Base-by-base conservation (phyloP, 2,113 vertebrate genomes). In the Laterallus jamaicensis region DNA sequence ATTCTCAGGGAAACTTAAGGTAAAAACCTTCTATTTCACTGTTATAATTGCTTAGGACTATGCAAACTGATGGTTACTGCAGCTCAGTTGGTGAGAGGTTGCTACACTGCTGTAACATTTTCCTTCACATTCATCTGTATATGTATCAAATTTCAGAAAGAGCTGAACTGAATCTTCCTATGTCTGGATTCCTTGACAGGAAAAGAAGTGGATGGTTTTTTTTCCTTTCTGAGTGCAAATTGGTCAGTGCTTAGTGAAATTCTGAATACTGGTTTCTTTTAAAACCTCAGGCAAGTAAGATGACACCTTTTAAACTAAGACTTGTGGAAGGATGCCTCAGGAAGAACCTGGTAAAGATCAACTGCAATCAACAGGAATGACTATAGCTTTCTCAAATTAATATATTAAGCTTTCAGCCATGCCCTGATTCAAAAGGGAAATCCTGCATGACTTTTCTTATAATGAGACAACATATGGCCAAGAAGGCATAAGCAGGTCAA, bases 161-260 rank as follows among this genome's bases (percentile, higher is more conserved):
- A 75, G 15, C 13, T 89, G 52, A 86, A 74, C 7, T 55, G 47
- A 92, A 55, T 52, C 29, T 78, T 82, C 54, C 13, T 21, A 25
- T 12, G 1, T 73, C 67, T 80, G 22, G 10, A 55, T 70, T 81
- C 31, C 40, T 75, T 50, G 11, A 18, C 32, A 56, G 35, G 22
- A 13, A 37, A 77, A 49, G 22, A 29, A 54, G 25, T 26, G 25
- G 5, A 1, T 5, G 5, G 1, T 5, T 4, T 28, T 1, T 18
- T 75, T 87, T 58, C 12, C 29, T 59, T 87, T 91, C 62, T 90
- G 68, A 83, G 31, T 68, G 18, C 0, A 17, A 92, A 58, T 35
- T 58, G 9, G 10, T 78, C 32, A 42, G 20, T 60, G 10, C 3
- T 49, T 68, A 42, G 9, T 81, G 44, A 81, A 71, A 74, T 47